These are phyloP conservation scores for Hypolimnas misippus DNA, from an alignment of 2,888 invertebrate genomes.

Conservation along the genomic window DNA sequence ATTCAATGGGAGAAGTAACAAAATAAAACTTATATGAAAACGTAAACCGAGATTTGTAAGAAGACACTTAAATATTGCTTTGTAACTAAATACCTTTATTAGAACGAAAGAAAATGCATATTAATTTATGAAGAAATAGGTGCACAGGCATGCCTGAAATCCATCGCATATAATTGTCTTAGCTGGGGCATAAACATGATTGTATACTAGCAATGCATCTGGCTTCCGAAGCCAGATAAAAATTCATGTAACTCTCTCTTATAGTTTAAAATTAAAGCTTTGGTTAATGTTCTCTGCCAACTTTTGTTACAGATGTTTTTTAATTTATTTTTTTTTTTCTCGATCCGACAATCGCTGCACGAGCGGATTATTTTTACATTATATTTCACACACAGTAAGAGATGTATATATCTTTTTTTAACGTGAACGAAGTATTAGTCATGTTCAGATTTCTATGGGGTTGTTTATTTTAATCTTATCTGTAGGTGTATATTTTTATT, in stretches of 20 bases:
- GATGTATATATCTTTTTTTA: no score
- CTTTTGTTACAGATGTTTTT: conserved; percentile 15
- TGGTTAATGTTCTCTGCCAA: conserved; percentile 27
- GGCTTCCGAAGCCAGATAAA: conserved; percentile 42
- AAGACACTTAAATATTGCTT: no score
- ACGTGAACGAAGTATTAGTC: no score
- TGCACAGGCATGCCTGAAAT: conserved; percentile 20
- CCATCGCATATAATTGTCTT: conserved; percentile 36
- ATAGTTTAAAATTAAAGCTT: conserved; percentile 29
- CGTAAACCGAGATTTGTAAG: no score
- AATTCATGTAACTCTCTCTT: conserved; percentile 28
- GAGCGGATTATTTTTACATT: not conserved
- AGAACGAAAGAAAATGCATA: not conserved
- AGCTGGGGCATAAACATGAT: conserved; percentile 36
- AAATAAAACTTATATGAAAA: no score
- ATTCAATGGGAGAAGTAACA: no score
- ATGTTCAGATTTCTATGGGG: no score
- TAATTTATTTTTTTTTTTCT: conserved; percentile 3
- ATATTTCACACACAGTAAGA: not conserved
- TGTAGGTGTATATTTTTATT: no score
- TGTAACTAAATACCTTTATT: no score
- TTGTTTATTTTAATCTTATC: no score
- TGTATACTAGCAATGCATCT: conserved; percentile 36
- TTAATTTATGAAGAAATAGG: conserved; percentile 12
- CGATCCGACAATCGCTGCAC: not conserved